Evolutionary conservation across 2,888 invertebrate genomes (phyloP).

Genomic region (Eurytoma californica): DNA sequence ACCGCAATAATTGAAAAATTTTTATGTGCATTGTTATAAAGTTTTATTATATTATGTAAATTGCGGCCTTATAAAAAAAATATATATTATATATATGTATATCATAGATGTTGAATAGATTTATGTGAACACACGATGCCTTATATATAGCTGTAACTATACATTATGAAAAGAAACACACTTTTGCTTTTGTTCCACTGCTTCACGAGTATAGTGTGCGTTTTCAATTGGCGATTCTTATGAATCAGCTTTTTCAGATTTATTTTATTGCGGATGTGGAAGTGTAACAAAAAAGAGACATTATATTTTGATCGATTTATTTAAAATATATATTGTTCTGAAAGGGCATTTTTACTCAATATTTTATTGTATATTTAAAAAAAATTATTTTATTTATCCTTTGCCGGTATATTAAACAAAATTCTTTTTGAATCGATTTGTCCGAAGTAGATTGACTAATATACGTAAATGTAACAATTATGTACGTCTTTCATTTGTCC

Average conservation of each 20-base stretch:
- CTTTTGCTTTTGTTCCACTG: conserved; percentile 49
- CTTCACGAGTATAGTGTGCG: conserved; percentile 32
- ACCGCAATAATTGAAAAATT: conserved; percentile 52
- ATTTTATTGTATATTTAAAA: conserved; percentile 27
- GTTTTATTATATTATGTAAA: conserved; percentile 55
- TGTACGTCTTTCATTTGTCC: conserved; percentile 45
- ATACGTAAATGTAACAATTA: conserved; percentile 39
- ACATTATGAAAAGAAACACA: conserved; percentile 7
- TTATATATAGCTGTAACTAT: conserved; percentile 39
- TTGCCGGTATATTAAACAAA: conserved; percentile 1
- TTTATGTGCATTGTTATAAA: conserved; percentile 57
- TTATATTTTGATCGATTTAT: conserved; percentile 24
- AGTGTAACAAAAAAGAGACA: too few relatives aligned
- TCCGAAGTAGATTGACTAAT: conserved; percentile 22
- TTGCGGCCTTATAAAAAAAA: conserved; percentile 50
- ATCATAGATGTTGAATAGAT: conserved; percentile 54
- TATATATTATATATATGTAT: conserved; percentile 43
- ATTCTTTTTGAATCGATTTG: conserved; percentile 9
- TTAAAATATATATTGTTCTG: not conserved
- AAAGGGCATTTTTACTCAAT: conserved; percentile 11
- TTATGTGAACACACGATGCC: conserved; percentile 54
- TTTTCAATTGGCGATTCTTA: conserved; percentile 25
- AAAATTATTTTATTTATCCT: conserved; percentile 7
- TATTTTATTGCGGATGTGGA: conserved; percentile 18
- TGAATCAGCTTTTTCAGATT: conserved; percentile 2